phyloP scores from a whole-genome alignment of 2,113 vertebrate species.

The Rhabdornis inornatus region DNA sequence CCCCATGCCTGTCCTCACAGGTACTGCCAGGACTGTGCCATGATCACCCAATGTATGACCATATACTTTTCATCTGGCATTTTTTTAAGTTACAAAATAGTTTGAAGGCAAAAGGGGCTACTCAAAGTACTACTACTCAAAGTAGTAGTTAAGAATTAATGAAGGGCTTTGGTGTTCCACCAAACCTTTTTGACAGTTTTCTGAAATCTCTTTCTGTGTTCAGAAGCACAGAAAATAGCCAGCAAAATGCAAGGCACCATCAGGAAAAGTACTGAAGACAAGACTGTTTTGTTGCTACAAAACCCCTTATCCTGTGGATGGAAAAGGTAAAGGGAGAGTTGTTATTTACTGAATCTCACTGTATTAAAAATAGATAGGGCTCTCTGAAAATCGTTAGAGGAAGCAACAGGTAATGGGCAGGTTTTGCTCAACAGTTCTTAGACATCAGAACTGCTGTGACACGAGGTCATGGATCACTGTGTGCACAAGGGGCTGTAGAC shows the following conservation, averaged over 20 bases:
- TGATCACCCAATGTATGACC: neutral
- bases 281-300: neutral
- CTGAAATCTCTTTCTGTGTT: neutral
- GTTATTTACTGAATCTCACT: neutral
- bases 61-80: neutral
- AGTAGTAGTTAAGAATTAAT: neutral
- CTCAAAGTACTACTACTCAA: neutral
- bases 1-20: neutral
- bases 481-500: neutral
- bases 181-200: neutral
- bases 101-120: neutral
- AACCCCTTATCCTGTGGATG: neutral
- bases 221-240: neutral
- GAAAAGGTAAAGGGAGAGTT: neutral
- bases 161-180: neutral
- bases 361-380: too few relatives aligned
- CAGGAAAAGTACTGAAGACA: neutral
- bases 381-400: neutral
- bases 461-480: neutral
- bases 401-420: neutral
- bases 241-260: neutral
- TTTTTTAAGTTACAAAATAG: neutral
- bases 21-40: neutral
- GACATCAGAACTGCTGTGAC: neutral
- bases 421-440: neutral